These are phyloP conservation scores for Ceramica pisi DNA, from an alignment of 2,888 invertebrate genomes.

Conservation along the genomic window DNA sequence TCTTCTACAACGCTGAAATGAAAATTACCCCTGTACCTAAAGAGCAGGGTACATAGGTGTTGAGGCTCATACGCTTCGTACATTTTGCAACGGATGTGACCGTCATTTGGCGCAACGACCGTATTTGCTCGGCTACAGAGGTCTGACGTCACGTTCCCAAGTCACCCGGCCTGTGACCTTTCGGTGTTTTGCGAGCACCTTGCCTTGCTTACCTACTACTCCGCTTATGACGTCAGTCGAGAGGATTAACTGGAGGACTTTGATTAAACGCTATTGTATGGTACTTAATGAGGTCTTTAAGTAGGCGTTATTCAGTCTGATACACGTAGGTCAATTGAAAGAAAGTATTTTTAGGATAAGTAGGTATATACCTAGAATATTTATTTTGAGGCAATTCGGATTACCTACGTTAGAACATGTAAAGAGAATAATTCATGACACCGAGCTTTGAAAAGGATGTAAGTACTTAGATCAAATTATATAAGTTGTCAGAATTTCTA, in stretches of 20 bases:
- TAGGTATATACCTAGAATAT: no score
- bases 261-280: conserved; percentile 49
- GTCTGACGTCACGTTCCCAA: conserved; percentile 65
- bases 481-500: not conserved
- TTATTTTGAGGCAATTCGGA: conserved; percentile 18
- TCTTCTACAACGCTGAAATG: conserved; percentile 31
- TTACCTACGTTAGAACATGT: not conserved
- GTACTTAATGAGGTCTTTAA: conserved; percentile 16
- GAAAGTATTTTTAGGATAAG: conserved; percentile 6
- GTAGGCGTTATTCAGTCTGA: conserved; percentile 23
- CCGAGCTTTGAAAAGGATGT: not conserved
- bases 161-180: conserved; percentile 66
- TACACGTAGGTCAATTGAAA: conserved; percentile 12
- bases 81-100: conserved; percentile 69
- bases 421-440: not conserved
- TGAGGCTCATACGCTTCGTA: conserved; percentile 53
- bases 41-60: conserved; percentile 41
- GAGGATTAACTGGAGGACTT: conserved; percentile 51
- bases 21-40: conserved; percentile 40
- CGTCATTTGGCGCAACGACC: conserved; percentile 69
- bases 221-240: conserved; percentile 53
- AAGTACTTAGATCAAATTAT: conserved; percentile 1
- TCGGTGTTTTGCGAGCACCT: conserved; percentile 61
- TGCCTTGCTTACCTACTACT: conserved; percentile 53
- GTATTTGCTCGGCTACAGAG: conserved; percentile 60